A percentile compares a stretch with the other conserved stretches of the same genome.
Conservation (phyloP, 2,797 vertebrate genomes). For the Cynopterus sphinx region DNA sequence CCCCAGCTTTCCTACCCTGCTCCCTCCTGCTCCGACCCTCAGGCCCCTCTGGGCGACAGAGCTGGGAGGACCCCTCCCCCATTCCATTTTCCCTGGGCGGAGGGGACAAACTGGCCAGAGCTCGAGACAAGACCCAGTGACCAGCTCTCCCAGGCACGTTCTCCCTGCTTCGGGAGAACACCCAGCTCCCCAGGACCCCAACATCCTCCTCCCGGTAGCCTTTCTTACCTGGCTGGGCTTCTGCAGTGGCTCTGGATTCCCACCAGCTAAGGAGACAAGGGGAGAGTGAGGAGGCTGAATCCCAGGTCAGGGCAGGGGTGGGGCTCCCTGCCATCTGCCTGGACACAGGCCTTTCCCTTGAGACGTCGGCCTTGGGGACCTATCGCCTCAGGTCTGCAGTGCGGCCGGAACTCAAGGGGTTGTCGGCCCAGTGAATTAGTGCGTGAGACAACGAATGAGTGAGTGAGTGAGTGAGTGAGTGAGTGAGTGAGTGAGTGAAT, state of each 20-base stretch:
- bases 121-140: background rate
- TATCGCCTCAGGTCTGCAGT: background rate
- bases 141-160: fast-evolving
- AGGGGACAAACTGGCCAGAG: background rate
- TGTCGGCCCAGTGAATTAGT: background rate
- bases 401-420: background rate
- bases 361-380: background rate
- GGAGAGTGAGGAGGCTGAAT: background rate
- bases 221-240: slow-evolving; percentile 42
- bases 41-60: background rate
- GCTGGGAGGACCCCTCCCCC: background rate
- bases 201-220: fast-evolving
- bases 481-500: too few relatives aligned
- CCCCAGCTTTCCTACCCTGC: background rate
- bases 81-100: background rate
- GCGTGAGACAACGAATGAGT: background rate
- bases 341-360: background rate
- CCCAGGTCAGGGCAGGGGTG: background rate
- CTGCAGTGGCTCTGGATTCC: background rate
- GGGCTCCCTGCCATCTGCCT: fast-evolving
- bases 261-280: background rate
- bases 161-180: background rate
- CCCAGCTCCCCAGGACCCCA: background rate
- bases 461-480: background rate
- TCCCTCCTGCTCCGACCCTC: fast-evolving